Base-by-base conservation (phyloP, 2,888 invertebrate species). In the Sesia bembeciformis region DNA sequence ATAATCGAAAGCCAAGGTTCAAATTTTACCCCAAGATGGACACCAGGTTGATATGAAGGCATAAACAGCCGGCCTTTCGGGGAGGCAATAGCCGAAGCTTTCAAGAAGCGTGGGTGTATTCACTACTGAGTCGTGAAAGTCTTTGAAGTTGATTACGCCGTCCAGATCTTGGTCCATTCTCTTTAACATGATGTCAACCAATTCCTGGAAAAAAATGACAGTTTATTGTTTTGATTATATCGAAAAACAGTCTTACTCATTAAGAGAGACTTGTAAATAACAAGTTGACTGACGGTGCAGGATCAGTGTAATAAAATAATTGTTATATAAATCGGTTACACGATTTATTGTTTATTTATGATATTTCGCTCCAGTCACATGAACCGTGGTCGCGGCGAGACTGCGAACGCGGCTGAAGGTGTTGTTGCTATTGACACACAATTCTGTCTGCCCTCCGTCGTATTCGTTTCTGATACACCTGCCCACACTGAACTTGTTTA, bases 161-260 rank as follows among this genome's bases (percentile, higher is more conserved):
- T 96, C 96, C 58, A 93, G 87, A 68, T 96, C 95, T 0, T 88
- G 59, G 67, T 96, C 96, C 91, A 95, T 92, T 68, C 94, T 93
- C 68, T 93, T 94, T 7, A 94, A 81, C 64, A 94, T 84, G 38
- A 93, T 91, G 63, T 94, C 94, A 0, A 94, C 92, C 68, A 95
- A 87, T 68, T 96, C 96, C 91, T 94, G 89, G 89, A 4, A 55
- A 57, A 57, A 51, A 23, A 41, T 23, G 23, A 23, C 50, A 55
- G 23, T 52, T 39, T 4, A 49, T 4, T 49, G 5, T 49, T 2
- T 42, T 6, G 42, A 42, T 7, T 42, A 7, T 6, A 42, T 42
- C 7, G 7, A 6, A 6, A 42, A 6, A 42, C 1, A 42, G 7
- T 42, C 23, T 23, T 23, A 23, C 23, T 23, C 23, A 23, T 23